Evolutionary conservation across 2,113 vertebrate genomes (phyloP), one percentile per base, ranked within the genome.

Genomic region (Rhea americana): DNA sequence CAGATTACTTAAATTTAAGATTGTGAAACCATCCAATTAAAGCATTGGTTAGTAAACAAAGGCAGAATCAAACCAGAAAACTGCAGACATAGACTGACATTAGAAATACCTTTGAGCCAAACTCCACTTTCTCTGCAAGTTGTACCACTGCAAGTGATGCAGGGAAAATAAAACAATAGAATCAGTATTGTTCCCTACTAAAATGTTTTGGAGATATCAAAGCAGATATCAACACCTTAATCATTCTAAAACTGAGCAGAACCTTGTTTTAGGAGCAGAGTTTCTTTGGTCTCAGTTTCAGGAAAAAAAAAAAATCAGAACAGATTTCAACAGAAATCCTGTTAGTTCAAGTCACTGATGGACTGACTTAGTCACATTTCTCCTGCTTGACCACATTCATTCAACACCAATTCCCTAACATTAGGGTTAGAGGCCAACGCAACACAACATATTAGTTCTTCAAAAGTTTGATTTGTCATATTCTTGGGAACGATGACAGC

Each of bases 151-250:
- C 43, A 13, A 59, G 22, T 8, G 28, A 8, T 0, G 7, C 15
- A 26, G 35, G 28, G 3, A 22, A 62, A 47, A 4, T 26, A 30
- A 74, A 7, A 4, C 7, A 2, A 20, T 45, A 32, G 22, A n/a
- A 1, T 2, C 39, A 24, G 11, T 2, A 21, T 7, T 7, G 8
- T 0, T 65, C 37, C 25, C 11, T 28, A 22, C 30, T 16, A 28
- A 56, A 26, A 7, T 22, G 15, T 11, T 2, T 28, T 9, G 51
- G 32, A 10, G 5, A 30, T 30, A n/a, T 25, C 30, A 24, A 77
- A 18, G 25, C 53, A 32, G 63, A 21, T 7, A 3, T 4, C 56
- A 71, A 21, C 7, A 66, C 24, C 19, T 50, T 22, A 30, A 50
- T 18, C 21, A 39, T 14, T 11, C 30, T 65, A 58, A 89, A 32